phyloP scores from a whole-genome alignment of 2,888 invertebrate genomes.

The Apotomis capreana region DNA sequence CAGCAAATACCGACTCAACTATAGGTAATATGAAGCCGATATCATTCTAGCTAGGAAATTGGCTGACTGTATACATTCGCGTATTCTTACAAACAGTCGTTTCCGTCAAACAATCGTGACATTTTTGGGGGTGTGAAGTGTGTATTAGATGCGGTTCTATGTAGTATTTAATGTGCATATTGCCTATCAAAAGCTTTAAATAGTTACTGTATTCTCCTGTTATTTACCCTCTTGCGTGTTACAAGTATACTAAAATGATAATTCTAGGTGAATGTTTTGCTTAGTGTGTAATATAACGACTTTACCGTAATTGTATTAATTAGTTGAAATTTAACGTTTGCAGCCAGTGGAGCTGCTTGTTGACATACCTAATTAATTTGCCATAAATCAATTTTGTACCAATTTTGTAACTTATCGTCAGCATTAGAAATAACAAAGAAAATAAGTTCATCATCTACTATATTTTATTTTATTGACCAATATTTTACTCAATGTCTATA shows the following conservation, averaged over 20 bases:
- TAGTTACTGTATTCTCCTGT: constrained; percentile 37
- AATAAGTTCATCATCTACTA: not conserved
- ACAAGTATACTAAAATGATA: constrained; percentile 12
- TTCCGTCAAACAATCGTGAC: not conserved
- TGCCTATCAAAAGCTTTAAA: constrained; percentile 45
- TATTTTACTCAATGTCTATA: too few species aligned
- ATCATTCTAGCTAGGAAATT: too few species aligned
- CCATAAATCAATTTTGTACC: constrained; percentile 16
- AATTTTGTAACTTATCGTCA: not conserved
- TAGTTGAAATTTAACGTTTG: constrained; percentile 11
- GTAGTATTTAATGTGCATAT: constrained; percentile 36
- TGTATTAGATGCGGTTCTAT: constrained; percentile 10
- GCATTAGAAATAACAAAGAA: not conserved
- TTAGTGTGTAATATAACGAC: constrained; percentile 28
- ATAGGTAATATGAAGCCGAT: too few species aligned
- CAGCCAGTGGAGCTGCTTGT: constrained; percentile 5
- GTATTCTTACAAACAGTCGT: too few species aligned
- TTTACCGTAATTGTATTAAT: constrained; percentile 34
- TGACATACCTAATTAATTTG: constrained; percentile 9
- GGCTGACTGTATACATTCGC: too few species aligned
- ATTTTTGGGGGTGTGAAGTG: not conserved
- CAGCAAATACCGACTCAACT: too few species aligned
- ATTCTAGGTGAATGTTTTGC: constrained; percentile 30
- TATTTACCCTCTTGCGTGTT: constrained; percentile 26
- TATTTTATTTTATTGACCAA: too few species aligned